A percentile compares a stretch with the other conserved stretches of the same genome.
Conservation (phyloP, 2,113 vertebrate genomes). For the Amblyornis subalaris region DNA sequence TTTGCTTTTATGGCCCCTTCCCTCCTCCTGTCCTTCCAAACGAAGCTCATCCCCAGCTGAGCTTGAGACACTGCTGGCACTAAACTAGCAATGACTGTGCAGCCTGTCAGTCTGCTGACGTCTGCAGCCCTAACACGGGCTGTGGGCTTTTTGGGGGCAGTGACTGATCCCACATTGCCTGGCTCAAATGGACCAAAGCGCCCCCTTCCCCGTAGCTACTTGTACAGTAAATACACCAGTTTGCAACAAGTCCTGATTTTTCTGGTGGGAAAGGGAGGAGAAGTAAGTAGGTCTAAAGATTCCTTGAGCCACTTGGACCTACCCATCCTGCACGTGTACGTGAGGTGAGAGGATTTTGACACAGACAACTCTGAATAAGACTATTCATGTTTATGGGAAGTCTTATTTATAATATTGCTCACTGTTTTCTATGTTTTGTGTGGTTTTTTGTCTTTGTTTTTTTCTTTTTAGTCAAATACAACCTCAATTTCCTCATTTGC, state of each 20-base stretch:
- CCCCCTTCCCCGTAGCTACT: background rate
- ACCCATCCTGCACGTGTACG: background rate
- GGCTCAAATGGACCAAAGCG: background rate
- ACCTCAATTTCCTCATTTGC: background rate
- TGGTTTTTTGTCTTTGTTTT: background rate
- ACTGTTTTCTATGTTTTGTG: background rate
- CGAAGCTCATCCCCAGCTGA: background rate
- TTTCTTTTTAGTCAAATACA: background rate
- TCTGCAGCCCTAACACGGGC: accelerated
- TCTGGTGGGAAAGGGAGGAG: background rate
- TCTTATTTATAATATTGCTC: background rate
- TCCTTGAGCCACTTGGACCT: background rate
- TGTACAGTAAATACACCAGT: background rate
- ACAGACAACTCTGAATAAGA: background rate
- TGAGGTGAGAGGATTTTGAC: background rate
- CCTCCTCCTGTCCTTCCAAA: background rate
- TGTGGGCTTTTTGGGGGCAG: background rate
- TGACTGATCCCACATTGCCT: background rate
- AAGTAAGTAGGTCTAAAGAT: background rate
- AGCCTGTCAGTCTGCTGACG: background rate
- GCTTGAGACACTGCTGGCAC: background rate
- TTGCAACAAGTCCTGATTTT: background rate
- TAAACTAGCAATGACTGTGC: background rate
- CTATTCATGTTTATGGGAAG: background rate
- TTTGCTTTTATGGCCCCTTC: background rate